Base-by-base conservation (phyloP, 2,797 vertebrate genomes). In the Oreortyx pictus region DNA sequence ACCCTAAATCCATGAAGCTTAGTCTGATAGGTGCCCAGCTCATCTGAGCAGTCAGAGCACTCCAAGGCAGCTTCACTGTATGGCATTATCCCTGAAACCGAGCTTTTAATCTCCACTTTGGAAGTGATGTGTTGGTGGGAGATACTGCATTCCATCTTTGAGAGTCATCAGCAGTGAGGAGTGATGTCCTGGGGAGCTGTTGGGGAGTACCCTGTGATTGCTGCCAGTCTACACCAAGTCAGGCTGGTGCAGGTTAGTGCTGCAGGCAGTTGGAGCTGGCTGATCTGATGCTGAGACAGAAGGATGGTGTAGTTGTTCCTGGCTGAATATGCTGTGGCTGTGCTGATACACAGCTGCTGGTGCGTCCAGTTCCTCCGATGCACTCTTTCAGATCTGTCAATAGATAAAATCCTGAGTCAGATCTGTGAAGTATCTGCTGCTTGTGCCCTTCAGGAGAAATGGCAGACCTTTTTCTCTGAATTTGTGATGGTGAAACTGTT, bases 101-200 rank as follows among this genome's bases (percentile, higher is more conserved):
- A 75, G 29, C 43, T 35, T 0, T 75, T 83, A 67, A 19, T 64
- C 44, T 54, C 18, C 7, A 4, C 60, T 62, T 80, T 35, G 17
- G 37, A 59, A 81, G 25, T 27, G 2, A 44, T 5, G 22, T 66
- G 37, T 4, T 64, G 46, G 41, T 77, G 46, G 76, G 41, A 72
- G 76, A 62, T 18, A 15, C 29, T 0, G 0, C 41, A 57, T 61
- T 31, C 37, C 23, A 0, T 61, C 65, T 68, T 44, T 41, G 54
- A 25, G 77, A 60, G 68, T 20, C 2, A 0, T 10, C 59, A 43
- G 62, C 70, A 41, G 35, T 0, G 12, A 78, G 62, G 39, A 66
- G 25, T 75, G 7, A 14, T 0, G 24, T 65, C 0, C 0, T 16
- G 33, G 29, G 67, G 75, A 43, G 37, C 47, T 72, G 12, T 13